Conservation (phyloP, 2,888 invertebrate genomes). For the Elysia crispata region DNA sequence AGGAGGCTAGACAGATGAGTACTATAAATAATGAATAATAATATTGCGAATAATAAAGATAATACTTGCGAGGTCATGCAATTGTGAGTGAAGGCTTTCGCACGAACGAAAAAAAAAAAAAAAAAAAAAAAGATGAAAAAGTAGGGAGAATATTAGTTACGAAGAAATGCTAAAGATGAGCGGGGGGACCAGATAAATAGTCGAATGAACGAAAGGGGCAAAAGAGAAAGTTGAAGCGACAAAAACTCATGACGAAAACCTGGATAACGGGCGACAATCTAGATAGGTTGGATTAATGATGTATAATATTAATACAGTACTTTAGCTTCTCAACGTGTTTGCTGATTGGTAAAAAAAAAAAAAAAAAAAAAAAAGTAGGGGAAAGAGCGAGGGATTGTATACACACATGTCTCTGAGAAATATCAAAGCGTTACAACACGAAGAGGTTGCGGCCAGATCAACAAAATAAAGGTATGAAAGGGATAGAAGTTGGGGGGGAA, state of each 20-base stretch:
- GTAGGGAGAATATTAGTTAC: neutral
- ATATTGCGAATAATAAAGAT: neutral
- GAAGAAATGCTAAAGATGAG: neutral
- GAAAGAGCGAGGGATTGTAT: neutral
- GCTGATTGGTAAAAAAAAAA: no score
- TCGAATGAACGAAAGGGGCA: neutral
- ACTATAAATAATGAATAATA: slow-evolving; percentile 18
- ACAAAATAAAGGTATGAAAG: slow-evolving; percentile 11
- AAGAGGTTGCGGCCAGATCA: slow-evolving; percentile 42
- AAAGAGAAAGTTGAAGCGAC: neutral
- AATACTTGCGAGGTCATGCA: slow-evolving; percentile 11
- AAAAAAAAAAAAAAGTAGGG: no score
- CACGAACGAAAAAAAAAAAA: slow-evolving; percentile 18
- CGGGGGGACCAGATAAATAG: no score
- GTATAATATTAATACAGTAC: no score
- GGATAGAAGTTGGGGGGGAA: neutral
- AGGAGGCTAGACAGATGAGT: slow-evolving; percentile 18
- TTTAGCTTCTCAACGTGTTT: no score
- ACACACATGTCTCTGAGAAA: slow-evolving; percentile 44
- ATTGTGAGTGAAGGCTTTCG: neutral
- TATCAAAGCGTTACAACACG: slow-evolving; percentile 48
- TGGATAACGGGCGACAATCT: no score
- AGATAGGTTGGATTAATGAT: no score
- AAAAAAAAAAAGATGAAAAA: neutral
- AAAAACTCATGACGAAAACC: neutral